Conservation (phyloP, 2,113 vertebrate species). For the Hiodon tergisus region DNA sequence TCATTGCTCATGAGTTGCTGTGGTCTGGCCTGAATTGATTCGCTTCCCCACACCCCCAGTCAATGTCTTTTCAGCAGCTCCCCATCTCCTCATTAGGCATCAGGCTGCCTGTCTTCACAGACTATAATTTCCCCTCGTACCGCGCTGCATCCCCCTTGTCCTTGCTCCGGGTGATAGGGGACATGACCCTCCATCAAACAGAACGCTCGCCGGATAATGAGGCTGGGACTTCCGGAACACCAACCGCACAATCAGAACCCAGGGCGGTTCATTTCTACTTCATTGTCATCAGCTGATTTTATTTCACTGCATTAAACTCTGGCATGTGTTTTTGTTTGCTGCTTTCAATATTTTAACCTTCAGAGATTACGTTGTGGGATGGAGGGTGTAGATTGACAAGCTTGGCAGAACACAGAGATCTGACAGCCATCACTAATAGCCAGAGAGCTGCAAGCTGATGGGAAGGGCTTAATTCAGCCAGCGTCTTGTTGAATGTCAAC, state of each 20-base stretch:
- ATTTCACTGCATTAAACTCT: background rate
- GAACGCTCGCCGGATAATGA: slow-evolving; percentile 11
- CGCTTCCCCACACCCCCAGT: no score
- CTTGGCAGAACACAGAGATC: no score
- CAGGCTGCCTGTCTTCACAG: background rate
- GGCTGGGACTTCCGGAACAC: background rate
- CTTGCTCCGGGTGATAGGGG: background rate
- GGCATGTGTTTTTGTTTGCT: background rate
- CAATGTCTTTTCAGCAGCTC: background rate
- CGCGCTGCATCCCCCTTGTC: background rate
- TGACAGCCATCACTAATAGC: no score
- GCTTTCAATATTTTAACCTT: background rate
- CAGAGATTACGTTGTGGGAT: no score
- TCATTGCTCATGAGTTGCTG: background rate
- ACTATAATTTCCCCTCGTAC: background rate
- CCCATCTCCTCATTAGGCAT: background rate
- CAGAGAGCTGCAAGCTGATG: no score
- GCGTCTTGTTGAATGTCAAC: no score
- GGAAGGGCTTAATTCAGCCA: no score
- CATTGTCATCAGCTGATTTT: background rate
- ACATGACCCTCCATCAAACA: slow-evolving; percentile 5
- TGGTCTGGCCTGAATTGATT: background rate
- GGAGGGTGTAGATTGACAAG: no score
- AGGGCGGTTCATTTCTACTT: background rate
- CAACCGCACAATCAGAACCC: background rate